Percentiles rank a stretch among this genome's conserved stretches.
Conservation (phyloP, 2,888 invertebrate species). For the Metacarcinus magister region DNA sequence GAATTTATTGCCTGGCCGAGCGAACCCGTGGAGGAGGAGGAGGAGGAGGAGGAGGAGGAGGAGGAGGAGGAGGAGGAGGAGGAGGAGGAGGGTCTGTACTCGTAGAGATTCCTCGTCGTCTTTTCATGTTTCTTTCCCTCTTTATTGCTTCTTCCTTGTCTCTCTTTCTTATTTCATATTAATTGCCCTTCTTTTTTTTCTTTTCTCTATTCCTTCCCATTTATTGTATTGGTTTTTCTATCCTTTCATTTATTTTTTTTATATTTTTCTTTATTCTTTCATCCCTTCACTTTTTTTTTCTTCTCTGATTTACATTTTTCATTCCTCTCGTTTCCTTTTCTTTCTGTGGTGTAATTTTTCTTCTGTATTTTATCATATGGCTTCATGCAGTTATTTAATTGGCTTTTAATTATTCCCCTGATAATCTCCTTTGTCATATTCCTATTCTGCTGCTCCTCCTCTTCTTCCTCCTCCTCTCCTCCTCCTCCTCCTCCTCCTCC, state of each 20-base stretch:
- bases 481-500: neutral
- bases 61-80: slow-evolving; percentile 20
- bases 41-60: slow-evolving; percentile 21
- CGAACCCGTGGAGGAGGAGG: neutral
- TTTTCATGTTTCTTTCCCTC: neutral
- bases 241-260: too few species aligned
- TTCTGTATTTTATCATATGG: neutral
- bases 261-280: too few species aligned
- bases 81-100: neutral
- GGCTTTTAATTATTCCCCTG: neutral
- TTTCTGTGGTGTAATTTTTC: neutral
- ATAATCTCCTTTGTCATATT: slow-evolving; percentile 18
- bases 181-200: too few species aligned
- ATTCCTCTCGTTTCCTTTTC: neutral
- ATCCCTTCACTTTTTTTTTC: neutral
- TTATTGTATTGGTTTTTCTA: too few species aligned
- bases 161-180: too few species aligned
- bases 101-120: neutral
- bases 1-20: slow-evolving; percentile 36
- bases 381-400: neutral
- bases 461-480: neutral
- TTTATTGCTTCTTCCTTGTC: neutral
- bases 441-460: neutral
- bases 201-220: too few species aligned
- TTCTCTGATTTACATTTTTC: neutral